Evolutionary conservation across 2,797 vertebrate genomes (phyloP).

Genomic region (Myotis findleyi): DNA sequence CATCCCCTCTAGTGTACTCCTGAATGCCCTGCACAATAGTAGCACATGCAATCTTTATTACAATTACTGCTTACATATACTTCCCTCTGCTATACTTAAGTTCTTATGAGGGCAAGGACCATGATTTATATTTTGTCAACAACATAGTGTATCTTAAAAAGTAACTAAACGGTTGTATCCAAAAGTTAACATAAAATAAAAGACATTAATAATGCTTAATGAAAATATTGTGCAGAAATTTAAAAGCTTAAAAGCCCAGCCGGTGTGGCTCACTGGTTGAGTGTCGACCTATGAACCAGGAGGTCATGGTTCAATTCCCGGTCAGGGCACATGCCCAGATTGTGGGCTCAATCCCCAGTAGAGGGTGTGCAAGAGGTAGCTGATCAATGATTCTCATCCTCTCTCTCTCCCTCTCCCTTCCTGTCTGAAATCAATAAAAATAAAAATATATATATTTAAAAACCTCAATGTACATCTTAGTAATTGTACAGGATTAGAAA

Average conservation of each 20-base stretch:
- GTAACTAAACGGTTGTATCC: not conserved
- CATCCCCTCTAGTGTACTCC: not conserved
- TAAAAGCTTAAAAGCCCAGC: not conserved
- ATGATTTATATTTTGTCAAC: conserved; percentile 22
- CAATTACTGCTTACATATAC: not conserved
- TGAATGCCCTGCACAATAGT: not conserved
- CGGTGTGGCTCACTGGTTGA: too few relatives aligned
- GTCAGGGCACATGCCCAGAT: too few relatives aligned
- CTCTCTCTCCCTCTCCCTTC: too few relatives aligned
- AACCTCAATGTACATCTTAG: not conserved
- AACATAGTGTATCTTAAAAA: not conserved
- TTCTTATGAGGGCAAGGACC: not conserved
- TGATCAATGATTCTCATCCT: too few relatives aligned
- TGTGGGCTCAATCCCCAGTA: too few relatives aligned
- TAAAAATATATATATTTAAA: too few relatives aligned
- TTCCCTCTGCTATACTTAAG: not conserved
- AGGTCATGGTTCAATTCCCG: too few relatives aligned
- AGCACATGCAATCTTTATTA: not conserved
- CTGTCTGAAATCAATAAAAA: too few relatives aligned
- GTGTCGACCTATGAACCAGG: too few relatives aligned
- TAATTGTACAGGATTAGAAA: not conserved
- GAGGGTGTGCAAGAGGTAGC: too few relatives aligned
- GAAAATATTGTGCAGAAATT: not conserved
- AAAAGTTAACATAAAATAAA: conserved; percentile 42
- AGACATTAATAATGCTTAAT: conserved; percentile 14